Evolutionary conservation across 2,797 vertebrate species (phyloP), one percentile per base, ranked within the genome.

Genomic region (Corythornis leucogaster): DNA sequence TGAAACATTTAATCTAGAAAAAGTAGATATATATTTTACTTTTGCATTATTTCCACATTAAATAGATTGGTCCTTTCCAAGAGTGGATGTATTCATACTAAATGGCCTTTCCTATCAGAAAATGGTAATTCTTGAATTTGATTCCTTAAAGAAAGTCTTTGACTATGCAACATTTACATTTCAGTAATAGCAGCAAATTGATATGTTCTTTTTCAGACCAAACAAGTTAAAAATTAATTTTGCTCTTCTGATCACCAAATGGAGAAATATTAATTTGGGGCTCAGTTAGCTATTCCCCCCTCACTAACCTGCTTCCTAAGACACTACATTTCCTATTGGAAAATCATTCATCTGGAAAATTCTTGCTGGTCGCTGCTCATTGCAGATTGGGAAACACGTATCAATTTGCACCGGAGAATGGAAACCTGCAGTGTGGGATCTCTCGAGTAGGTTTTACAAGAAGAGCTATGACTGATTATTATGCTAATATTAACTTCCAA

Each of bases 401-500:
- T 30, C 61, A 85, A 66, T 19, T 53, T 25, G n/a, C 0, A 0
- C 80, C 2, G 45, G 16, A 43, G 68, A 85, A 62, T 33, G 90
- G 75, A 77, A 87, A 87, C 81, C 80, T 80, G 82, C 80, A 80
- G 83, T 2, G 38, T 89, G 94, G 75, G 86, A 90, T 85, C 64
- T 40, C 92, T 62, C 11, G 19, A 82, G 90, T 6, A 69, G 83
- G 68, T 82, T 79, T 88, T 24, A 80, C 62, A 69, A 83, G 63
- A 68, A 77, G 54, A 82, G 75, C 90, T 45, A 58, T 20, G 63
- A 42, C 70, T 78, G 54, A 91, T 96, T 87, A 82, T 90, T 66
- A 92, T 75, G 86, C 84, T 92, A 85, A 94, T 95, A 92, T 93
- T 85, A 92, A 93, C 91, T 88, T 75, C 75, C 75, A 90, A 12